Evolutionary conservation across 2,113 vertebrate species (phyloP).

Genomic region (Anhinga rufa): DNA sequence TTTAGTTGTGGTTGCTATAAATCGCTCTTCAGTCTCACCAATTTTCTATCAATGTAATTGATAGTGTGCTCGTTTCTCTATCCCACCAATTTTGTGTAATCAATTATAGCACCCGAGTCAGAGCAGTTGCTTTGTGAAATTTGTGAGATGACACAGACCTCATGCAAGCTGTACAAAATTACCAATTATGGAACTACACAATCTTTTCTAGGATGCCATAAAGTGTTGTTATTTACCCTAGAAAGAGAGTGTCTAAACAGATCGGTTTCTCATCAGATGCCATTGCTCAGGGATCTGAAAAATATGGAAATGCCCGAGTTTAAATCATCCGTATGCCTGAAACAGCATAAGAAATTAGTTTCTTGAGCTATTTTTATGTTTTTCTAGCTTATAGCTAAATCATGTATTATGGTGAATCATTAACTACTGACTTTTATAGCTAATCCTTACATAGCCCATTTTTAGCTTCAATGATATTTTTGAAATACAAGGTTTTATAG

Average conservation of each 20-base stretch:
- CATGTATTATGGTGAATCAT: conserved; percentile 45
- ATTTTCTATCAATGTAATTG: neutral
- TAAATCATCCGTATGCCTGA: conserved; percentile 36
- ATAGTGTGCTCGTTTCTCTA: neutral
- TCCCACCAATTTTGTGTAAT: neutral
- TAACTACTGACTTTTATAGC: conserved; percentile 45
- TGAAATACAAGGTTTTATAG: neutral
- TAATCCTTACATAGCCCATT: conserved; percentile 28
- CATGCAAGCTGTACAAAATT: conserved; percentile 30
- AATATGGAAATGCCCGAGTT: conserved; percentile 8
- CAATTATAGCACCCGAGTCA: conserved; percentile 3
- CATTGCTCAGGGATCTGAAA: conserved; percentile 18
- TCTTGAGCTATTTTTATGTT: conserved; percentile 54
- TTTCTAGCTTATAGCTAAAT: conserved; percentile 49
- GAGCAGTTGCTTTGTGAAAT: conserved; percentile 16
- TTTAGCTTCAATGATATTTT: conserved; percentile 5
- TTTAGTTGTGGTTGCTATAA: neutral
- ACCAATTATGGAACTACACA: conserved; percentile 17
- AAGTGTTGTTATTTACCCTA: conserved; percentile 44
- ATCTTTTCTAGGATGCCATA: conserved; percentile 26
- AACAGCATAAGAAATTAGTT: conserved; percentile 40
- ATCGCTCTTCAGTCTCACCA: neutral
- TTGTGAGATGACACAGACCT: conserved; percentile 11
- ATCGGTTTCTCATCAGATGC: conserved; percentile 47
- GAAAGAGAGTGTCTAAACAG: conserved; percentile 46